A percentile compares a stretch with the other conserved stretches of the same genome.
Evolutionary conservation across 1,140 invertebrate genomes (phyloP).

Genomic region (Drosophila lini): DNA sequence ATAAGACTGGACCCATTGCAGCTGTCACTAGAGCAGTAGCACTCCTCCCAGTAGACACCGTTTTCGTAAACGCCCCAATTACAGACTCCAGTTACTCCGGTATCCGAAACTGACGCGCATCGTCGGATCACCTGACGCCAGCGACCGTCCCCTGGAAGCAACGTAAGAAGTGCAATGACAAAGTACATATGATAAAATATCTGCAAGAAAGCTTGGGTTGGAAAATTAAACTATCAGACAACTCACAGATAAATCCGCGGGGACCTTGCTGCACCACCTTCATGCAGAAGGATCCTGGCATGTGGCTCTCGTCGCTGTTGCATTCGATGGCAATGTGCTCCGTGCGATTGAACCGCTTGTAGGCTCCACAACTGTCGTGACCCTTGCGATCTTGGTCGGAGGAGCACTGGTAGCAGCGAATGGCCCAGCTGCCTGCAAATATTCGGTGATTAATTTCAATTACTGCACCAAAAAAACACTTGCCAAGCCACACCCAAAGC

Average conservation of each 20-base stretch:
- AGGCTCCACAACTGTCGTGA: slow-evolving; percentile 94
- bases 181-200: too few relatives aligned
- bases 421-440: slow-evolving; percentile 63
- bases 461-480: slow-evolving; percentile 20
- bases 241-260: slow-evolving; percentile 95
- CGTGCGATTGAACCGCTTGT: slow-evolving; percentile 91
- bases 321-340: slow-evolving; percentile 94
- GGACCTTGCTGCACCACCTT: slow-evolving; percentile 95
- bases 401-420: slow-evolving; percentile 95
- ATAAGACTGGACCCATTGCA: slow-evolving; percentile 87
- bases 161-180: neutral
- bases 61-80: slow-evolving; percentile 97
- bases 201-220: too few relatives aligned
- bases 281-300: slow-evolving; percentile 97
- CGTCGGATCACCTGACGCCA: slow-evolving; percentile 96
- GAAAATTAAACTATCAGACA: neutral
- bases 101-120: slow-evolving; percentile 95
- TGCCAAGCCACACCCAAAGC: slow-evolving; percentile 66
- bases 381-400: slow-evolving; percentile 90
- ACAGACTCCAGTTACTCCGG: slow-evolving; percentile 95
- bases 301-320: slow-evolving; percentile 94
- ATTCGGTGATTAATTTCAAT: slow-evolving; percentile 6
- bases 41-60: slow-evolving; percentile 97
- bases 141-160: slow-evolving; percentile 92
- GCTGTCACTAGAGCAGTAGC: slow-evolving; percentile 94